Base-by-base conservation (phyloP, 2,113 vertebrate genomes). In the Chionomys nivalis region DNA sequence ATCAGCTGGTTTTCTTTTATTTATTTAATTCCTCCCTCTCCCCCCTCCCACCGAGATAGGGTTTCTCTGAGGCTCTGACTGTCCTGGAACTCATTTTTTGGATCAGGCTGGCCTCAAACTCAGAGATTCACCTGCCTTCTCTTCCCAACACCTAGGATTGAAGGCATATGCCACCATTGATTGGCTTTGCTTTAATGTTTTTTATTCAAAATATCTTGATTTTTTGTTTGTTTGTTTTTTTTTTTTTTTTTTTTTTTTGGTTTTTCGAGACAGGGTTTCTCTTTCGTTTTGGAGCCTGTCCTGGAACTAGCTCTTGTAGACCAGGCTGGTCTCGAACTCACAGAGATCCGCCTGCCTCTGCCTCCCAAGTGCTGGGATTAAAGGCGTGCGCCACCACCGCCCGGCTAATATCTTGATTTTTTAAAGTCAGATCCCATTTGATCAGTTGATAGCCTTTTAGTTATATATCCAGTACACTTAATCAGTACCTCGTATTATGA, bases 171-270 rank as follows among this genome's bases (percentile, higher is more conserved):
- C n/a, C 72, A 73, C 7, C n/a, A 73, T 19, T 5, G 3, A 3
- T 10, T 73, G 36, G 70, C 21, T 42, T 95, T 5, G 65, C 44
- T 47, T 21, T 7, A 85, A 47, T 42, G 39, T 88, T 95, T 92
- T 52, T 78, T 44, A 83, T 83, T 96, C 24, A 94, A 26, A 93
- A 49, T 66, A 31, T 83, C 81, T 88, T 63, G 66, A 89, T 17
- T 52, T 52, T 79, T 95, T n/a, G n/a, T n/a, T n/a, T n/a, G n/a
- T n/a, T n/a, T n/a, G n/a, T n/a, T n/a, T n/a, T n/a, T n/a, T n/a
- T n/a, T n/a, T n/a, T n/a, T n/a, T n/a, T n/a, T n/a, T n/a, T n/a
- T n/a, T n/a, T n/a, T n/a, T n/a, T n/a, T n/a, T n/a, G n/a, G n/a
- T n/a, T n/a, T n/a, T n/a, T n/a, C n/a, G n/a, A n/a, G n/a, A n/a